phyloP scores from a whole-genome alignment of 1,140 invertebrate species.

The Mizuhopecten yessoensis region DNA sequence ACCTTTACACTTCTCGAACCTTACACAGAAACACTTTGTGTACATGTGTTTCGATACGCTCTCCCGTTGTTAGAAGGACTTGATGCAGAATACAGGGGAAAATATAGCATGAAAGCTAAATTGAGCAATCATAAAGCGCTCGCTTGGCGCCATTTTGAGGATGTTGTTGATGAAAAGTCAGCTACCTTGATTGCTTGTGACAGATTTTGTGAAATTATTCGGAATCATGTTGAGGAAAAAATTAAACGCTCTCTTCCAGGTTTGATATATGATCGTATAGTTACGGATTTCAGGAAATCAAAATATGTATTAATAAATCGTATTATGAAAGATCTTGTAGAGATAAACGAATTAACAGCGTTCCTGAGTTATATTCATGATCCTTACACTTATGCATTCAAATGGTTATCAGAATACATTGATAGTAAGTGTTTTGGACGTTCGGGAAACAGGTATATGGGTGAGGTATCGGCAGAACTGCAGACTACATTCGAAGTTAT shows the following conservation, averaged over 20 bases:
- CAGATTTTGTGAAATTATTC: slow-evolving; percentile 19
- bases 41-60: background rate
- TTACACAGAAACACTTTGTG: background rate
- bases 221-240: background rate
- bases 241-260: background rate
- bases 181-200: slow-evolving; percentile 1
- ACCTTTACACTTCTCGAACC: background rate
- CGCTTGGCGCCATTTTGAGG: slow-evolving; percentile 25
- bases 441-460: background rate
- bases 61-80: background rate
- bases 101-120: slow-evolving; percentile 3
- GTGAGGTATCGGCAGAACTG: background rate
- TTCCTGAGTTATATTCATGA: background rate
- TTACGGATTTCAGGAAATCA: background rate
- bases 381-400: background rate
- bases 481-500: background rate
- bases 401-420: background rate
- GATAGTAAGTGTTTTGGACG: background rate
- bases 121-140: slow-evolving; percentile 37
- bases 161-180: background rate
- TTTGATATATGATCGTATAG: background rate
- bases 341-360: background rate
- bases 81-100: background rate
- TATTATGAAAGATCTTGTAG: background rate
- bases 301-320: background rate